Evolutionary conservation across 2,113 vertebrate species (phyloP).

Genomic region (Oriolus oriolus): DNA sequence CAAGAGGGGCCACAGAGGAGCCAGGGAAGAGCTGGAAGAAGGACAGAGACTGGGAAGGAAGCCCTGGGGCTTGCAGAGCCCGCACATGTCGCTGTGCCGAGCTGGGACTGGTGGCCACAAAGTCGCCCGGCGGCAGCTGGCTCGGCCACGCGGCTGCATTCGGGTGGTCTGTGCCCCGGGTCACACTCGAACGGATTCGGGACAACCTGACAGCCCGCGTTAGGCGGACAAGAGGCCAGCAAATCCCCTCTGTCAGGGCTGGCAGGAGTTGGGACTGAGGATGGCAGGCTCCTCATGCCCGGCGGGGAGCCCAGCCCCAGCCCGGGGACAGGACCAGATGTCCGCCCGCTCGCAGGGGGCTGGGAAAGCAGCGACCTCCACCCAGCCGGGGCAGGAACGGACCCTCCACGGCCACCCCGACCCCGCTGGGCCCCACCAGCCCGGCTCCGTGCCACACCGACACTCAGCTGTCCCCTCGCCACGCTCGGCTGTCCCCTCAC

Average conservation of each 20-base stretch:
- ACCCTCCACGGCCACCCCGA: background rate
- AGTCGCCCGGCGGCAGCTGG: fast-evolving
- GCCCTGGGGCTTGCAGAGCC: background rate
- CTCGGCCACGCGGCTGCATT: background rate
- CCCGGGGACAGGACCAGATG: constrained; percentile 77
- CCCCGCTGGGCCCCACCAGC: background rate
- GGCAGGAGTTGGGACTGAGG: background rate
- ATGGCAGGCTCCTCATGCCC: constrained; percentile 41
- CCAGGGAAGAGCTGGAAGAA: background rate
- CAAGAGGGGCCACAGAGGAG: background rate
- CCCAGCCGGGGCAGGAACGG: background rate
- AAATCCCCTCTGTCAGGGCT: fast-evolving
- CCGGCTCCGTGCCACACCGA: fast-evolving
- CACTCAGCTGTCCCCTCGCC: background rate
- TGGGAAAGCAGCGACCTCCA: constrained; percentile 78
- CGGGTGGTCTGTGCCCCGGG: background rate
- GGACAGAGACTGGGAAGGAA: background rate
- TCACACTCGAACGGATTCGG: fast-evolving
- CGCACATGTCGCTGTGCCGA: background rate
- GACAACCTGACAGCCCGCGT: fast-evolving
- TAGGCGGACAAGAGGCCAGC: background rate
- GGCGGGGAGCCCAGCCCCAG: constrained; percentile 68
- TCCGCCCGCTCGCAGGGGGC: constrained; percentile 45
- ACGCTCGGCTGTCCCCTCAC: background rate
- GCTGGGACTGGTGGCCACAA: background rate